These are phyloP conservation scores for Lycocerus yunnanus DNA, from an alignment of 2,888 invertebrate species.

Conservation along the genomic window DNA sequence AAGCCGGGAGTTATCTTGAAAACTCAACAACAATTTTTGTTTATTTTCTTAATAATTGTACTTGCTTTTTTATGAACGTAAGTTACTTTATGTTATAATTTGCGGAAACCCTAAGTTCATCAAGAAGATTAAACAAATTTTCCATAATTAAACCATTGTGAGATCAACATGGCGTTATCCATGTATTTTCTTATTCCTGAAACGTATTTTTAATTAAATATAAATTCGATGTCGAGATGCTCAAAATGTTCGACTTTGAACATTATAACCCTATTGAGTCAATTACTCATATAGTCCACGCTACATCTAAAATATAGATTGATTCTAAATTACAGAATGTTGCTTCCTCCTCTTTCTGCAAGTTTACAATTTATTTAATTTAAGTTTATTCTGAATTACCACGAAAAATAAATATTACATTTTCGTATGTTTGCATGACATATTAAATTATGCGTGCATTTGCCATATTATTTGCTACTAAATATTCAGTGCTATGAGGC, in stretches of 20 bases:
- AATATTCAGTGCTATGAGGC: no score
- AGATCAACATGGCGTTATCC: neutral
- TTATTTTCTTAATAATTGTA: neutral
- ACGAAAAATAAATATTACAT: no score
- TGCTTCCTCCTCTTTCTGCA: no score
- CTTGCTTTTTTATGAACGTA: neutral
- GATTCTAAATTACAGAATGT: no score
- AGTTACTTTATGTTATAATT: neutral
- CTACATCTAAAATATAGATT: neutral
- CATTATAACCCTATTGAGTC: neutral
- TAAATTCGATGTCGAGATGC: neutral
- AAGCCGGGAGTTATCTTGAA: neutral
- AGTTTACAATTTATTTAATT: no score
- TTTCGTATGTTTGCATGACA: no score
- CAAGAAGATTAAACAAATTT: neutral
- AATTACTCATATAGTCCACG: neutral
- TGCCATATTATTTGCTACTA: no score
- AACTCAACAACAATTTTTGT: neutral
- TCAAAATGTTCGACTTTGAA: neutral
- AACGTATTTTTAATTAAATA: neutral
- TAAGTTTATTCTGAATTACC: no score
- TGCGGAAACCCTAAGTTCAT: neutral
- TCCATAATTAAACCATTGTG: neutral
- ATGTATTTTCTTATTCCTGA: neutral
- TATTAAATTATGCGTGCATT: no score